Evolutionary conservation across 2,113 vertebrate genomes (phyloP).

Genomic region (Cyphomyrus plagiostoma): DNA sequence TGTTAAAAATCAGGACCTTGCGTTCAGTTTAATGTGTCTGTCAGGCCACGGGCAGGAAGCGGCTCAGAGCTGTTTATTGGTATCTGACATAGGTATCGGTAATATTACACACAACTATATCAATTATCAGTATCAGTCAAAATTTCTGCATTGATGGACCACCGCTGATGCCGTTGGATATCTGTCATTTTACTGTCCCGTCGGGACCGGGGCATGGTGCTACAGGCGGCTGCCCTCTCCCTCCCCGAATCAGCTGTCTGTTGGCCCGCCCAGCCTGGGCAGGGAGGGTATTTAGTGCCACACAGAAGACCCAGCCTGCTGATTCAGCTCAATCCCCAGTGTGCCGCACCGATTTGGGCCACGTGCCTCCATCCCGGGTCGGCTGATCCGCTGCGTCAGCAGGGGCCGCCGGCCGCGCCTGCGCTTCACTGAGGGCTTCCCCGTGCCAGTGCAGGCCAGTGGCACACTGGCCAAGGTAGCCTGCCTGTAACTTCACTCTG

Average conservation of each 20-base stretch:
- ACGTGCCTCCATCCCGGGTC: neutral
- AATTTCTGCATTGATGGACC: neutral
- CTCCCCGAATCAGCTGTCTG: no score
- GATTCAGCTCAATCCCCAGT: constrained; percentile 4
- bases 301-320: neutral
- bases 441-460: neutral
- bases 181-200: neutral
- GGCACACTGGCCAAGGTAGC: neutral
- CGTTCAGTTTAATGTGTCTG: neutral
- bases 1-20: neutral
- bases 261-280: neutral
- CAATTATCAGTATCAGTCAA: neutral
- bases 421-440: neutral
- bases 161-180: neutral
- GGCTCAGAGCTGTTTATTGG: no score
- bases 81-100: neutral
- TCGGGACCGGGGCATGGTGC: neutral
- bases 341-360: neutral
- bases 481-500: neutral
- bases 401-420: neutral
- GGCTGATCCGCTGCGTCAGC: neutral
- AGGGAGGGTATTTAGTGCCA: neutral
- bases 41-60: neutral
- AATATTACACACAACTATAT: neutral
- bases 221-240: neutral